Percentiles rank a stretch among this genome's conserved stretches.
Conservation (phyloP, 2,888 invertebrate species). For the Mythimna albipuncta region DNA sequence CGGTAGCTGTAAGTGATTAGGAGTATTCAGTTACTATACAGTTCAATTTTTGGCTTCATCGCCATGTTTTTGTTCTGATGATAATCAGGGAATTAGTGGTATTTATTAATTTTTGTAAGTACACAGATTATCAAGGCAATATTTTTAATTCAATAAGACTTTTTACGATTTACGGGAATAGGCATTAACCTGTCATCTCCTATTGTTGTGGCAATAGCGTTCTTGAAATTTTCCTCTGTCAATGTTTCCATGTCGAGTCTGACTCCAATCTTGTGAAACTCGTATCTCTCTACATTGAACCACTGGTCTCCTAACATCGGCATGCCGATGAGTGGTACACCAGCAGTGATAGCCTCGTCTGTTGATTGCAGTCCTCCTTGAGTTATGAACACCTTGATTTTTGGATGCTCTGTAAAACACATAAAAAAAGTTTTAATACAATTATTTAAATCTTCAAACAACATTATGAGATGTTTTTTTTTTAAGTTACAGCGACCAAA, state of each 20-base stretch:
- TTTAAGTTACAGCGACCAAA: too few relatives aligned
- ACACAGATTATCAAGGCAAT: too few relatives aligned
- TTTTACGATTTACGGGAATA: too few relatives aligned
- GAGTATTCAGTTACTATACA: conserved; percentile 51
- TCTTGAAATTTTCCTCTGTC: conserved; percentile 52
- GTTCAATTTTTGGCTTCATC: conserved; percentile 14
- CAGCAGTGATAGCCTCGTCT: conserved; percentile 80
- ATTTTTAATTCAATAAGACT: too few relatives aligned
- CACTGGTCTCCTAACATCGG: conserved; percentile 82
- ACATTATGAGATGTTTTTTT: too few relatives aligned
- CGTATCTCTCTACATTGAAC: conserved; percentile 75
- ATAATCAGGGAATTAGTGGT: not conserved
- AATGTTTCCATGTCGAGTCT: conserved; percentile 70
- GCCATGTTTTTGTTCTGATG: not conserved
- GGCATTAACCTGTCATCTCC: too few relatives aligned
- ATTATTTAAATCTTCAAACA: too few relatives aligned
- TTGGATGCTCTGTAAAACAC: too few relatives aligned
- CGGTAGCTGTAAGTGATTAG: conserved; percentile 48
- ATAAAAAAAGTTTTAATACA: too few relatives aligned
- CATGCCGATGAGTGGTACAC: conserved; percentile 80
- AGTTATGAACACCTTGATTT: too few relatives aligned
- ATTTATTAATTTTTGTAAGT: not conserved
- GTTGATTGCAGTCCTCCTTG: conserved; percentile 79
- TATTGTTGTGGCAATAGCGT: too few relatives aligned
- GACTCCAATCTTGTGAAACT: conserved; percentile 70